These are phyloP conservation scores for Pseudococcus viburni DNA, from an alignment of 2,888 invertebrate genomes.

Conservation along the genomic window DNA sequence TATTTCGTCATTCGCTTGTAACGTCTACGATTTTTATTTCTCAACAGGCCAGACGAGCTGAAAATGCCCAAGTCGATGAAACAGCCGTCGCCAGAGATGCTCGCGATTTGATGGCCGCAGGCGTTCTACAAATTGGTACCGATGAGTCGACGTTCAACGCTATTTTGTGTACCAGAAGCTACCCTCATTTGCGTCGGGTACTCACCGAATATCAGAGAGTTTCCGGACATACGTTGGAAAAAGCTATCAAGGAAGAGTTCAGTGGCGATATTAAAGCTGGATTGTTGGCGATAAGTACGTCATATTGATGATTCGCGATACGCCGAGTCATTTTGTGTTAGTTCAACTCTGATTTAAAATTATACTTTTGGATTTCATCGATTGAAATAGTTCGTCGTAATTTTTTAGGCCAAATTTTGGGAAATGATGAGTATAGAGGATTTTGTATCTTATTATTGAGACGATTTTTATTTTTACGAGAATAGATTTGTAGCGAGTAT, in stretches of 20 bases:
- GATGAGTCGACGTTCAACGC: slow-evolving; percentile 90
- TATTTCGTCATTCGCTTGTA: neutral
- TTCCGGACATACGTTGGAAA: slow-evolving; percentile 85
- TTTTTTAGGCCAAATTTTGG: no score
- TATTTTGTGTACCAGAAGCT: slow-evolving; percentile 85
- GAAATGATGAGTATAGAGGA: no score
- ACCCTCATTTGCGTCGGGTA: slow-evolving; percentile 76
- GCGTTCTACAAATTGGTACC: slow-evolving; percentile 80
- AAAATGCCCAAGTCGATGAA: slow-evolving; percentile 82
- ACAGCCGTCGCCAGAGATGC: slow-evolving; percentile 85
- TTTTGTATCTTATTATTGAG: no score
- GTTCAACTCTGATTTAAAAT: no score
- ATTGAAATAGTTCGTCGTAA: no score
- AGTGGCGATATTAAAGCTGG: slow-evolving; percentile 87
- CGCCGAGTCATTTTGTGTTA: neutral
- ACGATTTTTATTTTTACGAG: no score
- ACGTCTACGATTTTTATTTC: neutral
- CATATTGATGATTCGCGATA: neutral
- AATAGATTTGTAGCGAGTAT: no score
- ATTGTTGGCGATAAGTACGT: slow-evolving; percentile 80
- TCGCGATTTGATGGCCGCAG: slow-evolving; percentile 70
- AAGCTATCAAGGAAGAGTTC: slow-evolving; percentile 86
- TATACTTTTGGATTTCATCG: no score
- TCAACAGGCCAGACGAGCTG: slow-evolving; percentile 81
- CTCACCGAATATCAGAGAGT: slow-evolving; percentile 82